A percentile compares a stretch with the other conserved stretches of the same genome.
These are phyloP conservation scores for Craterocephalus amniculus DNA, from an alignment of 2,797 vertebrate genomes.

Conservation along the genomic window DNA sequence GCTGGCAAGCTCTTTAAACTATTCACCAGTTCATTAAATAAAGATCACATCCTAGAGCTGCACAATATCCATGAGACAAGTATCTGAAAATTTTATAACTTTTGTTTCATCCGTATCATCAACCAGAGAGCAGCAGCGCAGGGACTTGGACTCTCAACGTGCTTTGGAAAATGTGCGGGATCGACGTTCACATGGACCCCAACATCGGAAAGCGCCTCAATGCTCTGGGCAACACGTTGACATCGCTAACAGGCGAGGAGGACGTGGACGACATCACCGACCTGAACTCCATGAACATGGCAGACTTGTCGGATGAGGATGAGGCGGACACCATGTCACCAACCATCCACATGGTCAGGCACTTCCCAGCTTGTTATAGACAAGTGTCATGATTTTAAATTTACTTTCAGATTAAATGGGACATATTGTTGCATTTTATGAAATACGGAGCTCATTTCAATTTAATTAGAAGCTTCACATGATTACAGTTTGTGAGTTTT, in stretches of 20 bases:
- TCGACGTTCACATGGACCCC: conserved; percentile 99
- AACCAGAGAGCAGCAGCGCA: conserved; percentile 94
- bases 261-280: conserved; percentile 95
- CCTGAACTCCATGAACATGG: conserved; percentile 92
- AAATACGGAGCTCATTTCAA: background rate
- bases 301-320: conserved; percentile 95
- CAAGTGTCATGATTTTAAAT: background rate
- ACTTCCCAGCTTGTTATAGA: background rate
- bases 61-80: conserved; percentile 23
- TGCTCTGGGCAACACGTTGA: conserved; percentile 96
- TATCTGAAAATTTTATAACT: conserved; percentile 29
- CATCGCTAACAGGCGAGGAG: conserved; percentile 96
- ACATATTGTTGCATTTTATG: background rate
- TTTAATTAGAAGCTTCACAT: conserved; percentile 4
- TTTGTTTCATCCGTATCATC: background rate
- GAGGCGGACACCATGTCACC: conserved; percentile 93
- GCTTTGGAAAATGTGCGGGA: conserved; percentile 99
- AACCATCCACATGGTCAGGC: conserved; percentile 89
- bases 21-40: conserved; percentile 37
- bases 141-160: conserved; percentile 99
- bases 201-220: conserved; percentile 98
- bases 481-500: background rate
- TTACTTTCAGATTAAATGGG: background rate
- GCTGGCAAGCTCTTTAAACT: conserved; percentile 83
- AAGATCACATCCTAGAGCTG: conserved; percentile 31